Percentiles rank a stretch among this genome's conserved stretches.
Conservation (phyloP, 2,113 vertebrate species). For the Menidia beryllina region DNA sequence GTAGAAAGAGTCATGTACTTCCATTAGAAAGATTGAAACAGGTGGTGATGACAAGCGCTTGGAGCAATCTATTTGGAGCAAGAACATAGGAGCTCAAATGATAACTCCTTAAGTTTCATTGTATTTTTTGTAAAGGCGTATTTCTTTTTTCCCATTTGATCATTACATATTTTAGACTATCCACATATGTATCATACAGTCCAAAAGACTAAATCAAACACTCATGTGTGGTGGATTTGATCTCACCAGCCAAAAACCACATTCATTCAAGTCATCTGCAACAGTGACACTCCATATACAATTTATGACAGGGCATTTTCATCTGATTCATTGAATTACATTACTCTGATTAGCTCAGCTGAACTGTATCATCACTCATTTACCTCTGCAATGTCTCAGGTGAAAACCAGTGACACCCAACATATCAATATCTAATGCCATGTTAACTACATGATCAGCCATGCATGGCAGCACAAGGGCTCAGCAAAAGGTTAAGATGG, state of each 20-base stretch:
- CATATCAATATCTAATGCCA: constrained; percentile 40
- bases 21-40: not conserved
- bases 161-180: no score
- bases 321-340: constrained; percentile 21
- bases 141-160: no score
- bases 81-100: not conserved
- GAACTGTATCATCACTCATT: constrained; percentile 12
- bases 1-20: no score
- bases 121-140: no score
- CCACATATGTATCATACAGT: no score
- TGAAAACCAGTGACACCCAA: constrained; percentile 26
- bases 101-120: no score
- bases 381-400: constrained; percentile 38
- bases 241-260: not conserved
- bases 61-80: not conserved
- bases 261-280: constrained; percentile 2
- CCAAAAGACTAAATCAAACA: no score
- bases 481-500: constrained; percentile 6
- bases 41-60: not conserved
- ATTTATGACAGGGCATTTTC: constrained; percentile 13
- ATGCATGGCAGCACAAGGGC: constrained; percentile 1
- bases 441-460: not conserved
- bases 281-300: not conserved
- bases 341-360: constrained; percentile 17
- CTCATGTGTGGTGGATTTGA: not conserved